These are phyloP conservation scores for Apis cerana DNA, from an alignment of 1,140 invertebrate genomes.

Conservation along the genomic window DNA sequence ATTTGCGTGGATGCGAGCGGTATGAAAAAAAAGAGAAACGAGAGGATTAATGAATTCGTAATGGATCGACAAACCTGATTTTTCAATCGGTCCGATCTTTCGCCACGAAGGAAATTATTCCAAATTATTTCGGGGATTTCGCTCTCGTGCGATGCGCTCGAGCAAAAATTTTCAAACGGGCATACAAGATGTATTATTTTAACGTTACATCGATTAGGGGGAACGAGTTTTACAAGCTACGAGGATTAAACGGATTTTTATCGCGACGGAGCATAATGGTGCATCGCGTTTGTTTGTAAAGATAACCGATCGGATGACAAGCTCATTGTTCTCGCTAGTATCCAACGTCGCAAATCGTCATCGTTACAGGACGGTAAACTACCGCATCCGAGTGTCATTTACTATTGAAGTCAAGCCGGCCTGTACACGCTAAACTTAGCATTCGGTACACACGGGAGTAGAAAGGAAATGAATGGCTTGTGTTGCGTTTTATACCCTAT, in stretches of 20 bases:
- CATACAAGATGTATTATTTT: neutral
- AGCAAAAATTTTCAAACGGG: neutral
- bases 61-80: neutral
- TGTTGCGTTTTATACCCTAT: constrained; percentile 42
- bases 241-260: constrained; percentile 3
- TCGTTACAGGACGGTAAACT: constrained; percentile 65
- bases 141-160: too few species aligned
- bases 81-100: too few species aligned
- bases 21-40: neutral
- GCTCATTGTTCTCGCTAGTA: constrained; percentile 62
- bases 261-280: neutral
- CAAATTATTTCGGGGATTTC: too few species aligned
- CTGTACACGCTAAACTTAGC: constrained; percentile 65
- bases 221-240: neutral
- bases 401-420: constrained; percentile 62
- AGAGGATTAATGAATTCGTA: neutral
- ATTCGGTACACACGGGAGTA: constrained; percentile 49
- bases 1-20: neutral
- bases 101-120: too few species aligned
- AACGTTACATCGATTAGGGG: neutral
- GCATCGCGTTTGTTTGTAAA: constrained; percentile 41
- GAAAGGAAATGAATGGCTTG: constrained; percentile 61
- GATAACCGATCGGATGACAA: constrained; percentile 48
- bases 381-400: constrained; percentile 68
- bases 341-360: constrained; percentile 65